A percentile compares a stretch with the other conserved stretches of the same genome.
These are phyloP conservation scores for Argopecten irradians DNA, from an alignment of 1,140 invertebrate species.

Conservation along the genomic window DNA sequence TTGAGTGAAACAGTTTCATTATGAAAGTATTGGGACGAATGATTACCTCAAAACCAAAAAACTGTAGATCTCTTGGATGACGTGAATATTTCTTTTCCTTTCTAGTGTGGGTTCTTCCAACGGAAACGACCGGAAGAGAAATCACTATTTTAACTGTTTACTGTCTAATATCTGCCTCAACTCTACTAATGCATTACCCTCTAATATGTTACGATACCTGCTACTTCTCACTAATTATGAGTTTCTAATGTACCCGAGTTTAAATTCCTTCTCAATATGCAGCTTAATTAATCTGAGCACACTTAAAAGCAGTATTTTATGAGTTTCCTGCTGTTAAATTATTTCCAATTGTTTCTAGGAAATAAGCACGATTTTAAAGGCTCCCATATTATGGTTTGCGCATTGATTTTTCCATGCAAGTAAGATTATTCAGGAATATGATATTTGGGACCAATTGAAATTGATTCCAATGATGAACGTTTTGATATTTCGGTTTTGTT, in stretches of 20 bases:
- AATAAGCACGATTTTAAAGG: not conserved
- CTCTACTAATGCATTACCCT: not conserved
- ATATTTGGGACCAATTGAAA: not conserved
- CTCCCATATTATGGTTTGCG: not conserved
- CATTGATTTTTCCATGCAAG: not conserved
- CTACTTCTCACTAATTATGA: no score
- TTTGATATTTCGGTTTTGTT: no score
- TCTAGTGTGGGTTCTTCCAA: not conserved
- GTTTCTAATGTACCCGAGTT: not conserved
- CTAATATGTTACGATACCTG: not conserved
- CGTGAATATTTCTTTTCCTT: not conserved
- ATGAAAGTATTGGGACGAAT: no score
- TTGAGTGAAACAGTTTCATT: not conserved
- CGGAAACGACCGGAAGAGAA: not conserved
- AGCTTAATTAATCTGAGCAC: not conserved
- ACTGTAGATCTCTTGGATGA: not conserved
- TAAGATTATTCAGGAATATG: not conserved
- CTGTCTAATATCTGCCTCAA: not conserved
- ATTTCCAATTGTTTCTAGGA: not conserved
- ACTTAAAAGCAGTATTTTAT: not conserved
- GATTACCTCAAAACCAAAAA: no score
- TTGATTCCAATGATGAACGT: not conserved
- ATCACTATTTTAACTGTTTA: not conserved
- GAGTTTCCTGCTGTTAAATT: not conserved
- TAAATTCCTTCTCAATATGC: not conserved